Conservation (phyloP, 2,797 vertebrate genomes). For the Pantherophis vulpinus region DNA sequence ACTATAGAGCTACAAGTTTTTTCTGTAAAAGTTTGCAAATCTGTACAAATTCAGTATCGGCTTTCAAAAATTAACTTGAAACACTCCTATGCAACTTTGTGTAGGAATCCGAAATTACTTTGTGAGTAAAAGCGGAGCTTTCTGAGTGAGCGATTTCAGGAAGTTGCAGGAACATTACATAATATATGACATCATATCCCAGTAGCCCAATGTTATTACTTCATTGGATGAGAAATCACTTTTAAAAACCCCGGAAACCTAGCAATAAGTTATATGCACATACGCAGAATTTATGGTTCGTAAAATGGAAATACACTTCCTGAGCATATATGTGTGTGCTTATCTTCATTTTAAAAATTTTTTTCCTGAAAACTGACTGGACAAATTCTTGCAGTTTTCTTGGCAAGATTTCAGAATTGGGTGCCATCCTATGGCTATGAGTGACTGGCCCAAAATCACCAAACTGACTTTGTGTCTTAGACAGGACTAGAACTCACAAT, state of each 20-base stretch:
- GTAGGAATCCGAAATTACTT: background rate
- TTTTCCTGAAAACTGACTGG: background rate
- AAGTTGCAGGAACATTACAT: slow-evolving; percentile 18
- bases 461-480: background rate
- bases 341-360: background rate
- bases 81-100: background rate
- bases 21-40: background rate
- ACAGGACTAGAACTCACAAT: background rate
- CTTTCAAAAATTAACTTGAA: background rate
- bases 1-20: background rate
- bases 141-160: slow-evolving; percentile 16
- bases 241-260: background rate
- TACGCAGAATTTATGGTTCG: background rate
- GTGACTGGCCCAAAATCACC: background rate
- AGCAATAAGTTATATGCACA: background rate
- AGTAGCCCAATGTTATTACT: background rate
- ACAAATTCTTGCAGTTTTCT: background rate
- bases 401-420: background rate
- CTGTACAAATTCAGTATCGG: background rate
- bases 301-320: background rate
- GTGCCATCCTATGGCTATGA: background rate
- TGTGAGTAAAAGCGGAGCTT: background rate
- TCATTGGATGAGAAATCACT: slow-evolving; percentile 11
- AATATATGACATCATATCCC: slow-evolving; percentile 17
- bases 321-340: background rate